Evolutionary conservation across 2,113 vertebrate species (phyloP), one percentile per base, ranked within the genome.

Genomic region (Nesogale talazaci): DNA sequence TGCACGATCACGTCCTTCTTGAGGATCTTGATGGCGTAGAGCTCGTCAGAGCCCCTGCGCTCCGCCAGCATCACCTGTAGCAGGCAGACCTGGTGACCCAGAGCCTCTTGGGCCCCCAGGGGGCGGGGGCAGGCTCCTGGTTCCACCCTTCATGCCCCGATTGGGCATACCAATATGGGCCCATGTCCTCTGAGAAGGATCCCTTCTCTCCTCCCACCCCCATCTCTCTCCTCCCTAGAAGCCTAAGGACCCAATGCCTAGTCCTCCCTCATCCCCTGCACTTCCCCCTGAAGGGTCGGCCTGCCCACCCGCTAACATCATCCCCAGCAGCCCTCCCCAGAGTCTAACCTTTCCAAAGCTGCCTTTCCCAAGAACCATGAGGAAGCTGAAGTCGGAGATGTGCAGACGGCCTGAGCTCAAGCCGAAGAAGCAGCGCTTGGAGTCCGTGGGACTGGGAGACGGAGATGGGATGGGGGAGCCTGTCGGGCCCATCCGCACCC

Each of bases 1-100:
- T 99, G 99, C 94, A 99, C 99, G 36, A 99, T 98, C 63, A 99
- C 99, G 1, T 99, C 99, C 94, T 99, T 99, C 97, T 99, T 99
- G 96, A 99, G 96, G 95, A 99, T 99, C 97, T 99, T 99, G 89
- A 99, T 98, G 0, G 99, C 99, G 6, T 98, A 99, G 89, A 99
- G 97, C 46, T 98, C 98, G 59, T 99, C 99, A 0, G 98, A 98
- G 75, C 97, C 98, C 92, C 98, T 97, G 89, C 99, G 98, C 96
- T 99, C 99, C 0, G 99, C 99, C 96, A 99, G 97, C 98, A 99
- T 98, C 93, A 99, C 99, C 99, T 99, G 9, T 10, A 6, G 6
- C 19, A 69, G 46, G 42, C n/a, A 74, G 10, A 36, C 25, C 9
- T 20, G 2, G 22, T 77, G 22, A 25, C 17, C 34, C 15, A 11